A percentile compares a stretch with the other conserved stretches of the same genome.
phyloP scores from a whole-genome alignment of 1,140 invertebrate genomes.

The Ceratosolen fusciceps region DNA sequence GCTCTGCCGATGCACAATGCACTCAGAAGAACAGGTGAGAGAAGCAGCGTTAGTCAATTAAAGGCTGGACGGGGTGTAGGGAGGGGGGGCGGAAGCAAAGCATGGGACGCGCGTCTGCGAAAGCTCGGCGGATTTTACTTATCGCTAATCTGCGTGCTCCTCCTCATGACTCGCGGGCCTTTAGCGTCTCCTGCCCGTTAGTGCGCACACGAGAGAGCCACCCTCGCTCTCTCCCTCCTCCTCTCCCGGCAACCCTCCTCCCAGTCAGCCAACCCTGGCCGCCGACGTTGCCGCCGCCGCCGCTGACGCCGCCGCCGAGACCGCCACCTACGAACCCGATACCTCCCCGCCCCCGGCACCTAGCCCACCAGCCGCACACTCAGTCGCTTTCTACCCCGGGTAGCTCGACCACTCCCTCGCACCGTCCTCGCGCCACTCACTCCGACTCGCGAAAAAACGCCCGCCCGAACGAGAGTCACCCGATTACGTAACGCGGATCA shows the following conservation, averaged over 20 bases:
- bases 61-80: no score
- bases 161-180: slow-evolving; percentile 27
- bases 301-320: no score
- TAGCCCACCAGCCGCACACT: no score
- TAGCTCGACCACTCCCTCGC: not conserved
- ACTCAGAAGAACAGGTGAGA: not conserved
- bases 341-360: no score
- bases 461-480: not conserved
- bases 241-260: not conserved
- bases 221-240: not conserved
- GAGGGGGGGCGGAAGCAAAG: not conserved
- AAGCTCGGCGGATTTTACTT: slow-evolving; percentile 33
- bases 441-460: not conserved
- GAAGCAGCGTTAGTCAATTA: not conserved
- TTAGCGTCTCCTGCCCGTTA: not conserved
- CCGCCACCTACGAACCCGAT: no score
- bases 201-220: not conserved
- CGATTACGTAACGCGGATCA: slow-evolving; percentile 1
- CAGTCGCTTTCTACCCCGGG: not conserved
- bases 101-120: not conserved
- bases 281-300: not conserved
- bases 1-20: not conserved
- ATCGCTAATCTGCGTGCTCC: slow-evolving; percentile 26
- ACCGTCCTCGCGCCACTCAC: not conserved
- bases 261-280: not conserved